Base-by-base conservation (phyloP, 1,140 invertebrate species). In the Sesamia nonagrioides region DNA sequence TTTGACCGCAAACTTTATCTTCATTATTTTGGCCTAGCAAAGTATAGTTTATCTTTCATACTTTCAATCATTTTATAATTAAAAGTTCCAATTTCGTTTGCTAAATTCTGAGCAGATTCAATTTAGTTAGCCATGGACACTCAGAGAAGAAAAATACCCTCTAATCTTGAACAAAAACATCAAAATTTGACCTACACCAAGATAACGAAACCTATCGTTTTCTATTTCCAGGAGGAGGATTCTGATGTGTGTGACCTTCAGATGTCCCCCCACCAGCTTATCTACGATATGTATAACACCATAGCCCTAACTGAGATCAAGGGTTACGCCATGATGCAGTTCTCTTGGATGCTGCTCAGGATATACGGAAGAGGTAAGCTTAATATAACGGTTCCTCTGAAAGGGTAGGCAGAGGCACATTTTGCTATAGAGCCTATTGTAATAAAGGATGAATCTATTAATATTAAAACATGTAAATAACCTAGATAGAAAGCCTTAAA, bases 251-350 rank as follows among this genome's bases (percentile, higher is more conserved):
- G 98, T 90, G 96, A 96, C 54, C 93, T 97, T 15, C 95, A 96
- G 77, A 96, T 98, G 90, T 98, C 97, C 0, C 96, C 97, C 0
- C 97, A 98, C 78, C 97, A 98, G 91, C 94, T 98, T 37, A 95
- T 98, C 6, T 98, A 97, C 86, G 97, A 97, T 90, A 95, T 98
- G 50, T 98, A 98, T 95, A 97, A 96, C 79, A 96, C 97, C 0
- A 96, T 98, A 61, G 96, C 97, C 2, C 89, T 98, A 8, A 97
- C 97, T 0, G 97, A 98, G 95, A 96, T 98, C 77, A 98, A 98
- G 91, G 98, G 97, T 4, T 98, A 97, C 92, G 96, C 96, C 15
- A 98, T 98, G 97, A 97, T 98, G 95, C 97, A 98, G 89, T 98
- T 98, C 93, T 97, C 98, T 0, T 98, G 97, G 95, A 97, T 97